phyloP scores from a whole-genome alignment of 2,113 vertebrate genomes.

The Mormoops blainvillei region DNA sequence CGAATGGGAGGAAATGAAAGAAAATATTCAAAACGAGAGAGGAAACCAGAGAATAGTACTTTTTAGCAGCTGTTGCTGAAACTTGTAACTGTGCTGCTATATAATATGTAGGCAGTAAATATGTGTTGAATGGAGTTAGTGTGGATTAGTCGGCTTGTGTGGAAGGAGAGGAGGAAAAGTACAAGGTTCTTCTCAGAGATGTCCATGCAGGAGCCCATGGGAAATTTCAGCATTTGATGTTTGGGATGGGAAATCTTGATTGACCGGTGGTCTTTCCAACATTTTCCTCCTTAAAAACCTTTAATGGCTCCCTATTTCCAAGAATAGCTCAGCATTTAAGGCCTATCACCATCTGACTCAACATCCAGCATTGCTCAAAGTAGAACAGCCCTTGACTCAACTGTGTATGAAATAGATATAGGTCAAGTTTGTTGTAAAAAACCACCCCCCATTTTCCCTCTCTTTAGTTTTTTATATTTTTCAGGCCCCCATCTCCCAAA shows the following conservation, averaged over 20 bases:
- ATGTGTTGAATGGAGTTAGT: neutral
- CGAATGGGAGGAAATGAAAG: conserved; percentile 62
- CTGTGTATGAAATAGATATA: neutral
- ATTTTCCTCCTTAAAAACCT: neutral
- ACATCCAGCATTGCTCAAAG: neutral
- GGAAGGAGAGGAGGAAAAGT: neutral
- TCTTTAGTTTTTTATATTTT: neutral
- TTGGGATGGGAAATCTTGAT: neutral
- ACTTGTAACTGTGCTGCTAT: neutral
- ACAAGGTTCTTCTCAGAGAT: neutral
- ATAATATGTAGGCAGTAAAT: neutral
- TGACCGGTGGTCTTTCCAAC: neutral
- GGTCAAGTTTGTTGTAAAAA: neutral
- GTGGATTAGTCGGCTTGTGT: neutral
- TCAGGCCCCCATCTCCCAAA: neutral
- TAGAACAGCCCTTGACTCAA: neutral
- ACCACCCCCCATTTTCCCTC: accelerated
- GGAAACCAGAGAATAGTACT: conserved; percentile 32
- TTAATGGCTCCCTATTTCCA: neutral
- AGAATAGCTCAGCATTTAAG: neutral
- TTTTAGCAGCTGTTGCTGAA: conserved; percentile 49
- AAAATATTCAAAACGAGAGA: conserved; percentile 55
- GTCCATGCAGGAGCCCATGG: neutral
- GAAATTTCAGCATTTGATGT: neutral
- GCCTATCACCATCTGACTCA: neutral